A percentile compares a stretch with the other conserved stretches of the same genome.
These are phyloP conservation scores for Mobula hypostoma DNA, from an alignment of 2,113 vertebrate species.

Conservation along the genomic window DNA sequence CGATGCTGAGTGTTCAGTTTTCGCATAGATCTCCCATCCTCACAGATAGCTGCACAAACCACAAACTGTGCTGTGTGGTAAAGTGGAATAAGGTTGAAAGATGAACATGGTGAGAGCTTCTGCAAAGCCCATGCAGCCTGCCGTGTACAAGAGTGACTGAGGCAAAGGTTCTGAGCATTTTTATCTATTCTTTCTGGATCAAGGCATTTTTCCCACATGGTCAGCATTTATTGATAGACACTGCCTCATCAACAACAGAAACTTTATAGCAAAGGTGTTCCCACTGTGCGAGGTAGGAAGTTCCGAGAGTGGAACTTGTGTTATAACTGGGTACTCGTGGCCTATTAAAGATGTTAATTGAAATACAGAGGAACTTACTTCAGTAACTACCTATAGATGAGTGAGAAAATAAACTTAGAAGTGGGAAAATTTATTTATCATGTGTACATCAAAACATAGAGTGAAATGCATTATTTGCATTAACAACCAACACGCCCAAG, in stretches of 20 bases:
- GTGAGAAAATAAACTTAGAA: not conserved
- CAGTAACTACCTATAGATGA: not conserved
- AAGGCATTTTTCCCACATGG: no score
- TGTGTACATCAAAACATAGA: no score
- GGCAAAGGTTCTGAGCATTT: not conserved
- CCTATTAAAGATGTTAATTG: not conserved
- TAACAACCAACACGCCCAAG: no score
- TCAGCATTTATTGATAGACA: no score
- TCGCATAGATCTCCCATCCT: not conserved
- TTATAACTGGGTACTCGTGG: not conserved
- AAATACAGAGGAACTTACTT: not conserved
- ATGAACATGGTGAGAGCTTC: not conserved
- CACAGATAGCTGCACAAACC: conserved; percentile 14
- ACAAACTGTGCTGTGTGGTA: conserved; percentile 20
- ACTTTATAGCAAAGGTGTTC: no score
- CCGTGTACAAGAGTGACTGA: not conserved
- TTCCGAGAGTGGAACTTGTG: not conserved
- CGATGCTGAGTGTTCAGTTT: not conserved
- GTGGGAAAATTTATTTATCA: not conserved
- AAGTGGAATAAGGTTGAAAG: conserved; percentile 3
- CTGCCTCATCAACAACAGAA: no score
- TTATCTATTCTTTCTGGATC: no score
- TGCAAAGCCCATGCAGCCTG: no score
- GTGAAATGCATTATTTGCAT: no score
- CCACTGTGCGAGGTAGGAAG: no score